Evolutionary conservation across 2,113 vertebrate species (phyloP).

Genomic region (Sinosuthora webbiana): DNA sequence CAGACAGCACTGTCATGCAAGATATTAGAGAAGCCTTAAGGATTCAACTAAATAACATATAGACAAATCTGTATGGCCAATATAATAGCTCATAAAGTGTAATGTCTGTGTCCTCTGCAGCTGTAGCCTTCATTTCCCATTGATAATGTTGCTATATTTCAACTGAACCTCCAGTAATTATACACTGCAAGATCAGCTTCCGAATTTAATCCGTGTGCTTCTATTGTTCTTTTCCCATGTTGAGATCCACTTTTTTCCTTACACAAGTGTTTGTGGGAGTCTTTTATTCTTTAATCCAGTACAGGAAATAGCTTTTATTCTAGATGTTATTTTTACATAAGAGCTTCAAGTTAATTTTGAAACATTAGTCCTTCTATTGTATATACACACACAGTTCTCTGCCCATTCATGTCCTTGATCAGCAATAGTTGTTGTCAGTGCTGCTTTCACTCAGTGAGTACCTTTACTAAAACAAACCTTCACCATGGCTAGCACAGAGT

Average conservation of each 20-base stretch:
- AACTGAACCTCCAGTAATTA: slow-evolving; percentile 34
- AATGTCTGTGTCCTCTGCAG: slow-evolving; percentile 60
- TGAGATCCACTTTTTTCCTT: neutral
- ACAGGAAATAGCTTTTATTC: slow-evolving; percentile 24
- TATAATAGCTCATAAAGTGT: slow-evolving; percentile 62
- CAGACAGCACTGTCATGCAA: slow-evolving; percentile 61
- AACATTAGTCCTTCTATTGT: neutral
- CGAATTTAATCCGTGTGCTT: slow-evolving; percentile 1
- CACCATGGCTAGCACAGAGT: neutral
- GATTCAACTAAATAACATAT: slow-evolving; percentile 49
- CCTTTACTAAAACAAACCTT: slow-evolving; percentile 29
- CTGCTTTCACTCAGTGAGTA: slow-evolving; percentile 32
- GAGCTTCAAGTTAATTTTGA: neutral
- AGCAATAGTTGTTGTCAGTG: neutral
- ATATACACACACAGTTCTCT: neutral
- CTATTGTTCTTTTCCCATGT: slow-evolving; percentile 1
- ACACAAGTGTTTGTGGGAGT: neutral
- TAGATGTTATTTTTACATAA: neutral
- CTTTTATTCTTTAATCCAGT: neutral
- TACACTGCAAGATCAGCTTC: slow-evolving; percentile 52
- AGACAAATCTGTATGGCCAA: slow-evolving; percentile 61
- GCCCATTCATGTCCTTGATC: slow-evolving; percentile 16
- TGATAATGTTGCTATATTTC: slow-evolving; percentile 29
- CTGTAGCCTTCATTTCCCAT: slow-evolving; percentile 56
- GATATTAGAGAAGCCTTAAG: slow-evolving; percentile 69